Evolutionary conservation across 2,113 vertebrate species (phyloP).

Genomic region (Trichechus manatus): DNA sequence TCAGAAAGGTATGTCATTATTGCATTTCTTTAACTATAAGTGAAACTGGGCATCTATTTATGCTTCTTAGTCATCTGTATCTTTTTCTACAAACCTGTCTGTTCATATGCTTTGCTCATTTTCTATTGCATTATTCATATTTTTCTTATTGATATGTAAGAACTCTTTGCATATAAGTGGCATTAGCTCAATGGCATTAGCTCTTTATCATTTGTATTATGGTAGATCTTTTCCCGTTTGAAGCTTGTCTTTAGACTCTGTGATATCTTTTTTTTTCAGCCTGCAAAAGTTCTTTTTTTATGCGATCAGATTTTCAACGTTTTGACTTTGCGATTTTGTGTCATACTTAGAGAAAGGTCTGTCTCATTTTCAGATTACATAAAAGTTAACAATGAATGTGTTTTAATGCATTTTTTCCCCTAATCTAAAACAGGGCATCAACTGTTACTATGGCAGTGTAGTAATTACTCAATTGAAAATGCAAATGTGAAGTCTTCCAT

Average conservation of each 20-base stretch:
- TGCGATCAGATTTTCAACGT: not conserved
- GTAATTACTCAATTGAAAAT: constrained; percentile 79
- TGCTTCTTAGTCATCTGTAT: not conserved
- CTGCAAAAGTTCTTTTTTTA: not conserved
- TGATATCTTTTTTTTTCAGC: not conserved
- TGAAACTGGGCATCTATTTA: constrained; percentile 1
- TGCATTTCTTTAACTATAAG: constrained; percentile 18
- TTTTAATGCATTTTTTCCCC: constrained; percentile 42
- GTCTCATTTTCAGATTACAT: constrained; percentile 23
- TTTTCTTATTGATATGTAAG: constrained; percentile 55
- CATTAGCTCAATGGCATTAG: not conserved
- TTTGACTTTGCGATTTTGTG: constrained; percentile 37
- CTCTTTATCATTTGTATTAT: not conserved
- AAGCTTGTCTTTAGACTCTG: not conserved
- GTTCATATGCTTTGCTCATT: constrained; percentile 4
- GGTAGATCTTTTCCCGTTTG: not conserved
- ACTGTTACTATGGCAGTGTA: constrained; percentile 61
- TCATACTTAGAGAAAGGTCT: constrained; percentile 14
- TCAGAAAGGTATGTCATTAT: not conserved
- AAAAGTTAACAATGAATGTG: constrained; percentile 53
- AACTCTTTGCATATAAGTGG: constrained; percentile 23
- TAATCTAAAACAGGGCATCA: constrained; percentile 66
- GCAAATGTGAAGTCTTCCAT: constrained; percentile 65
- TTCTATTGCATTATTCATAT: not conserved
- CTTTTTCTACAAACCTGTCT: not conserved